These are phyloP conservation scores for Pseudorhiza aurosa DNA, from an alignment of 30 jellyfish, hydroid and myxozoan species.

Conservation along the genomic window DNA sequence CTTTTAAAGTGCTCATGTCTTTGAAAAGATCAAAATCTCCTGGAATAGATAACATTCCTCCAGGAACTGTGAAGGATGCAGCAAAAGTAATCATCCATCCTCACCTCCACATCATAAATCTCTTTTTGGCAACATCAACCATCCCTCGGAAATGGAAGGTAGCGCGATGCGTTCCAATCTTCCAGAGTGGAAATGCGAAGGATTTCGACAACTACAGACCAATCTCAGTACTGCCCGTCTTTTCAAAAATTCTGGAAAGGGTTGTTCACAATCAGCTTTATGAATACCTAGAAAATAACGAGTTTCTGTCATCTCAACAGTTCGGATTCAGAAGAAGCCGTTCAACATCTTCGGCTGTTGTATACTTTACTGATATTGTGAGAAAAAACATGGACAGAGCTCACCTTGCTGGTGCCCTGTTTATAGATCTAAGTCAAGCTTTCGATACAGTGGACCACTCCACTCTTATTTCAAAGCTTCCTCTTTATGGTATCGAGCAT, in stretches of 20 bases:
- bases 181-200: slow-evolving; percentile 61
- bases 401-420: too few species aligned
- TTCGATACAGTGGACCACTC: slow-evolving; percentile 34
- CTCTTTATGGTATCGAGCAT: slow-evolving; percentile 2
- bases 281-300: too few species aligned
- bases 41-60: slow-evolving; percentile 58
- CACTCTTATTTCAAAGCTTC: slow-evolving; percentile 9
- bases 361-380: slow-evolving; percentile 18
- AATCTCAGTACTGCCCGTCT: too few species aligned
- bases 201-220: slow-evolving; percentile 76
- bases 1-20: slow-evolving; percentile 47
- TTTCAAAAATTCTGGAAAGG: slow-evolving; percentile 62
- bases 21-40: slow-evolving; percentile 63
- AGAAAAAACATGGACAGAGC: slow-evolving; percentile 52
- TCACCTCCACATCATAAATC: slow-evolving; percentile 53
- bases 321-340: slow-evolving; percentile 44
- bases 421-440: too few species aligned
- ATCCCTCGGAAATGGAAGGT: slow-evolving; percentile 59
- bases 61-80: slow-evolving; percentile 63
- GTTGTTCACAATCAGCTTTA: slow-evolving; percentile 61
- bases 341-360: slow-evolving; percentile 37
- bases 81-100: slow-evolving; percentile 61
- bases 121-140: slow-evolving; percentile 58
- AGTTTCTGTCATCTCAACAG: too few species aligned
- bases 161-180: slow-evolving; percentile 71